These are phyloP conservation scores for Serrognathus titanus DNA, from an alignment of 2,888 invertebrate species.

Conservation along the genomic window DNA sequence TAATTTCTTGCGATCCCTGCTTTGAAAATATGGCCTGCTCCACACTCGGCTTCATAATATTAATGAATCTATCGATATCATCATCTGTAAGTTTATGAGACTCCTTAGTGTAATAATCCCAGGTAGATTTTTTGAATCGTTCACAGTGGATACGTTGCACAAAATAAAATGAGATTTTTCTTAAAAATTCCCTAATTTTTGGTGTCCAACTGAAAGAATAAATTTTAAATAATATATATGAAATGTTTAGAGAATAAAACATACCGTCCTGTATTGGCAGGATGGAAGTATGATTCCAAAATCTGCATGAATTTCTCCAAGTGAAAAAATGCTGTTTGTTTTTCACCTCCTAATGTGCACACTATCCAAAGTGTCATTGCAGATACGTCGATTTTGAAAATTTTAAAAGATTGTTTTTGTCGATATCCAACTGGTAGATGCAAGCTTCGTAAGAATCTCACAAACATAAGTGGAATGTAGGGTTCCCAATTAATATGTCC, in stretches of 20 bases:
- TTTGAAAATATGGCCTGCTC: conserved; percentile 79
- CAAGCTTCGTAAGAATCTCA: conserved; percentile 67
- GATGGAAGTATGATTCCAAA: conserved; percentile 83
- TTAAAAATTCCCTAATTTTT: conserved; percentile 64
- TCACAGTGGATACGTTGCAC: conserved; percentile 61
- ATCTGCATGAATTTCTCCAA: conserved; percentile 77
- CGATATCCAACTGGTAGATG: conserved; percentile 77
- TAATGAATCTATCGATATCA: conserved; percentile 79
- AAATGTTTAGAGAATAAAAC: conserved; percentile 1
- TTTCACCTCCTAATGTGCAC: conserved; percentile 63
- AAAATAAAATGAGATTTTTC: conserved; percentile 66
- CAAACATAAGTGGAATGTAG: conserved; percentile 73
- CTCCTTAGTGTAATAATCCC: conserved; percentile 69
- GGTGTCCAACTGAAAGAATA: conserved; percentile 61
- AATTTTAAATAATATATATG: neutral
- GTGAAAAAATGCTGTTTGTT: conserved; percentile 63
- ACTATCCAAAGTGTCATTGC: conserved; percentile 60
- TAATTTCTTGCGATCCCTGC: conserved; percentile 59
- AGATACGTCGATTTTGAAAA: conserved; percentile 49
- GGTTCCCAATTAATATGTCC: conserved; percentile 88
- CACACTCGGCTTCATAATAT: conserved; percentile 68
- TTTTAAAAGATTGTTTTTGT: conserved; percentile 58
- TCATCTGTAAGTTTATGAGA: conserved; percentile 70
- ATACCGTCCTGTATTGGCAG: conserved; percentile 73
- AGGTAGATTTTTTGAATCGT: conserved; percentile 59